phyloP scores from a whole-genome alignment of 2,888 invertebrate species.

The Andricus quercusramuli region DNA sequence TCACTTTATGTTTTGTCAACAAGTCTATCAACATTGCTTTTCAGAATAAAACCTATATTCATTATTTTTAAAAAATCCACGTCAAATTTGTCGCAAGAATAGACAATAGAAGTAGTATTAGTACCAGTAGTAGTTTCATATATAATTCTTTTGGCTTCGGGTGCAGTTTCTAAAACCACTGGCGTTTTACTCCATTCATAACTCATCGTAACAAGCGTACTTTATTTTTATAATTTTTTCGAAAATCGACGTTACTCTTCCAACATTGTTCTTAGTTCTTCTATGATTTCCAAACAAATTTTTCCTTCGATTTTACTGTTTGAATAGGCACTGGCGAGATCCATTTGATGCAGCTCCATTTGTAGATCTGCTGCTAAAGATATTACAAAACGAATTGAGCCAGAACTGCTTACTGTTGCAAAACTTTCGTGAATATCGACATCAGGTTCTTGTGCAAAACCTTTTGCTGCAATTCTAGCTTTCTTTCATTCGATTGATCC shows the following conservation, averaged over 20 bases:
- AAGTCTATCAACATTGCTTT: too few relatives aligned
- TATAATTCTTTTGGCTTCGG: constrained; percentile 48
- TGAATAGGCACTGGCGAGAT: constrained; percentile 56
- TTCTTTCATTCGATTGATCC: constrained; percentile 49
- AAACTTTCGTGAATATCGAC: constrained; percentile 51
- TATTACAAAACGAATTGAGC: constrained; percentile 51
- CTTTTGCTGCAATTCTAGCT: constrained; percentile 51
- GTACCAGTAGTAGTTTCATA: not conserved
- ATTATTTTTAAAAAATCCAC: too few relatives aligned
- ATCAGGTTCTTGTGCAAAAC: constrained; percentile 47
- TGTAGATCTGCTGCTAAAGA: constrained; percentile 46
- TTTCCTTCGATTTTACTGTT: constrained; percentile 50
- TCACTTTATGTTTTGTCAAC: too few relatives aligned
- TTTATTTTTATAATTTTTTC: constrained; percentile 1
- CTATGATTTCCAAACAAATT: constrained; percentile 51
- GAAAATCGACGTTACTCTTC: not conserved
- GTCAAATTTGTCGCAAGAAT: too few relatives aligned
- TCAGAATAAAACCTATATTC: too few relatives aligned
- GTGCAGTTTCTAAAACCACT: not conserved
- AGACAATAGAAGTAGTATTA: too few relatives aligned
- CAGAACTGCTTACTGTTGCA: constrained; percentile 50
- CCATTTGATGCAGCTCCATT: constrained; percentile 54
- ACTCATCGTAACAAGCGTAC: constrained; percentile 20
- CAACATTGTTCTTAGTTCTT: not conserved
- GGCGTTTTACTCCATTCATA: constrained; percentile 33